Percentiles rank a stretch among this genome's conserved stretches.
phyloP scores from a whole-genome alignment of 2,888 invertebrate genomes.

The Leptopilina myrica region DNA sequence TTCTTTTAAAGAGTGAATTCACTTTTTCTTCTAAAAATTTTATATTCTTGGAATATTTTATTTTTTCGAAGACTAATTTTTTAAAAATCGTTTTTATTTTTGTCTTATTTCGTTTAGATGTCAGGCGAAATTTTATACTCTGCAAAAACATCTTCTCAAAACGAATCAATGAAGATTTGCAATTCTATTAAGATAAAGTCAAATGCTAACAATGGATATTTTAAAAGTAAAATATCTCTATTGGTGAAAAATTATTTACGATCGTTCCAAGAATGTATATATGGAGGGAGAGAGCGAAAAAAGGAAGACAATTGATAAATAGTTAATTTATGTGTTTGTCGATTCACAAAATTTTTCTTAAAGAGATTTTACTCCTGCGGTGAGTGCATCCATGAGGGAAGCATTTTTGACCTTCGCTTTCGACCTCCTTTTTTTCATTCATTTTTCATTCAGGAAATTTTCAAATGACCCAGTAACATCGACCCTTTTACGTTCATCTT shows the following conservation, averaged over 20 bases:
- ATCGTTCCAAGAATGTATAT: conserved; percentile 27
- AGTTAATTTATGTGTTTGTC: conserved; percentile 64
- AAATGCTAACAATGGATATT: conserved; percentile 22
- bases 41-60: too few species aligned
- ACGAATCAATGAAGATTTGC: background rate
- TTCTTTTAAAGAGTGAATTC: too few species aligned
- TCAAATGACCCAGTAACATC: conserved; percentile 48
- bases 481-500: conserved; percentile 25
- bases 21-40: too few species aligned
- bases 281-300: conserved; percentile 44
- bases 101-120: too few species aligned
- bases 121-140: too few species aligned
- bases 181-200: conserved; percentile 10
- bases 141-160: too few species aligned
- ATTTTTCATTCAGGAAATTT: conserved; percentile 50
- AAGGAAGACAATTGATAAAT: conserved; percentile 64
- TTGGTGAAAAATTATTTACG: conserved; percentile 55
- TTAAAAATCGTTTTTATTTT: too few species aligned
- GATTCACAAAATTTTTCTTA: conserved; percentile 48
- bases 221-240: conserved; percentile 49
- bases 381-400: conserved; percentile 43
- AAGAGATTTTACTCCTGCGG: conserved; percentile 44
- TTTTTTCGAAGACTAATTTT: too few species aligned
- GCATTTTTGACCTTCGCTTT: conserved; percentile 43
- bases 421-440: conserved; percentile 51